Evolutionary conservation across 53 echinoderm and acorn worm genomes (phyloP), one percentile per base, ranked within the genome.

Genomic region (Echinometra lucunter): DNA sequence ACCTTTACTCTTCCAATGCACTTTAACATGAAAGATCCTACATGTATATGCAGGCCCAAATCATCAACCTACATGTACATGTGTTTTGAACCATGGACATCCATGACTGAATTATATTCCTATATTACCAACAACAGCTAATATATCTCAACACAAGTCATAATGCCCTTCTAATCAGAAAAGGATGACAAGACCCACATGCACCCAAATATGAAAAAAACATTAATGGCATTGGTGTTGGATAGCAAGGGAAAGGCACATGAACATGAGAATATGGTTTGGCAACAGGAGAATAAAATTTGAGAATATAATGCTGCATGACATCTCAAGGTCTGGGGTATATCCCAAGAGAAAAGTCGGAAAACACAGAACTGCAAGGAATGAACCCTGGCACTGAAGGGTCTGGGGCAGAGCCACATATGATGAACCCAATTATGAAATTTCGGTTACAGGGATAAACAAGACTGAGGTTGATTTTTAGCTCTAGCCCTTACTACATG

Each of bases 281-380:
- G 19, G 78, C n/a, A 78, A 42, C 78, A 75, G 38, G 40, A 75
- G 75, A 75, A 75, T 5, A 38, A 40, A 19, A 19, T 40, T 38
- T 38, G 19, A 42, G 19, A 78, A 42, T 23, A 78, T 42, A 78
- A 78, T 78, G 78, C 42, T 17, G 40, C 15, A 4, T 7, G 78
- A 78, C 78, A 42, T 78, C 42, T 78, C 78, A 78, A 78, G 78
- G 78, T 72, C 23, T 5, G 21, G 78, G 38, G 78, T 42, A 72
- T 78, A 78, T 78, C 78, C 78, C 78, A 40, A 42, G 78, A 78
- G 78, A 78, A 78, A 6, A 0, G 3, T 78, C n/a, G 17, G 78
- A 40, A 21, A 72, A 72, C 72, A 78, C 7, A 18, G 13, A 37
- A 38, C 19, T 42, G 63, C 32, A 78, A 19, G 78, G 18, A 40